These are phyloP conservation scores for Dasysyrphus tricinctus DNA, from an alignment of 2,888 invertebrate species.

Conservation along the genomic window DNA sequence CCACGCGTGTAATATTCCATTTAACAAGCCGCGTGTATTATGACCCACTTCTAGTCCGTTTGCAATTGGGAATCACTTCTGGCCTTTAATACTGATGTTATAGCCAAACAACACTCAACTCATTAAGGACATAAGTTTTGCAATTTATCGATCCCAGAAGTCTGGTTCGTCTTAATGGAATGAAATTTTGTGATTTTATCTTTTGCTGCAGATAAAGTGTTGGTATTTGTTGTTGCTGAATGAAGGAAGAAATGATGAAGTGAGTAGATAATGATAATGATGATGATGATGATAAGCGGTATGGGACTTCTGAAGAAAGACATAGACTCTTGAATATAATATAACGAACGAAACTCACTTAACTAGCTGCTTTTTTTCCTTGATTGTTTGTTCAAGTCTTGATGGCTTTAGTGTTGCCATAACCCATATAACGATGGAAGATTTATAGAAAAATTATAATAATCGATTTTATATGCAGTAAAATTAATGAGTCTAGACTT, in stretches of 20 bases:
- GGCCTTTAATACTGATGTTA: conserved; percentile 16
- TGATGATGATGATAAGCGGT: conserved; percentile 15
- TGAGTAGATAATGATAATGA: conserved; percentile 20
- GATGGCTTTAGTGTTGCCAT: background rate
- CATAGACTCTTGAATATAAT: conserved; percentile 10
- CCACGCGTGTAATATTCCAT: conserved; percentile 43
- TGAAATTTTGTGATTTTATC: conserved; percentile 40
- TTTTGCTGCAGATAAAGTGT: conserved; percentile 6
- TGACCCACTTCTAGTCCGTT: background rate
- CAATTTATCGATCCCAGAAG: conserved; percentile 46
- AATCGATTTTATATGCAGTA: background rate
- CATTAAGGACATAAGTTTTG: conserved; percentile 45
- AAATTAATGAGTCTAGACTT: background rate
- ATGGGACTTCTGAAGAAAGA: background rate
- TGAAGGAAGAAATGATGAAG: conserved; percentile 10
- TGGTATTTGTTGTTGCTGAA: background rate
- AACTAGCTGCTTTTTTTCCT: background rate
- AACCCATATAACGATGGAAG: background rate
- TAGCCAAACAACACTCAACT: conserved; percentile 43
- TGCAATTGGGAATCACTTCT: conserved; percentile 39
- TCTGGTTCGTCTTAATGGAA: conserved; percentile 40
- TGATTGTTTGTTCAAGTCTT: conserved; percentile 1
- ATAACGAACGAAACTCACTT: conserved; percentile 16
- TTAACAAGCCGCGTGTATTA: conserved; percentile 40
- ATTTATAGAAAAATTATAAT: background rate